phyloP scores from a whole-genome alignment of 2,888 invertebrate species.

The Tholera decimalis region DNA sequence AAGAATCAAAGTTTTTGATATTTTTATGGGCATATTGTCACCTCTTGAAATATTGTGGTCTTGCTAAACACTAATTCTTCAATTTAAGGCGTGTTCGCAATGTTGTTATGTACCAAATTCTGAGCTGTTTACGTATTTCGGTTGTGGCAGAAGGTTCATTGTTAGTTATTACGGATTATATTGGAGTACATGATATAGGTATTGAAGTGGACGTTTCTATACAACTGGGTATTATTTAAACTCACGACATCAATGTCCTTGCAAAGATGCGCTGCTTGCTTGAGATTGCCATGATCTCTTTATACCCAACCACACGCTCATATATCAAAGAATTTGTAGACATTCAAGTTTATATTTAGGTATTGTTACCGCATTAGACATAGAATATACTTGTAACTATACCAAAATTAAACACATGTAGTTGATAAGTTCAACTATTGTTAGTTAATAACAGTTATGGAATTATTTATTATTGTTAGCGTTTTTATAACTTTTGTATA shows the following conservation, averaged over 20 bases:
- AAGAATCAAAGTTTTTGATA: neutral
- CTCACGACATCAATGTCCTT: neutral
- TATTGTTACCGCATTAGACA: neutral
- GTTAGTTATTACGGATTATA: neutral
- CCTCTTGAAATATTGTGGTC: neutral
- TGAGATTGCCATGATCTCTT: neutral
- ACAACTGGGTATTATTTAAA: neutral
- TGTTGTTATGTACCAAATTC: neutral
- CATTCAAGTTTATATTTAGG: conserved; percentile 1
- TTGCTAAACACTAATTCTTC: neutral
- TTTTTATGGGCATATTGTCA: neutral
- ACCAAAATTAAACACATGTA: conserved; percentile 30
- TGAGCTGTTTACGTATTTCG: neutral
- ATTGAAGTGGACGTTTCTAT: neutral
- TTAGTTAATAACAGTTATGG: conserved; percentile 25
- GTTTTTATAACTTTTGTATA: conserved; percentile 40
- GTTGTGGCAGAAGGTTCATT: neutral
- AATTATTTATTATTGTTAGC: conserved; percentile 58
- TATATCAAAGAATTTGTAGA: conserved; percentile 2
- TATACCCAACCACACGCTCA: neutral
- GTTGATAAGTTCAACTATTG: conserved; percentile 20
- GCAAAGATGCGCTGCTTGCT: neutral
- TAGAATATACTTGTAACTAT: conserved; percentile 17
- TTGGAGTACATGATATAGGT: neutral
- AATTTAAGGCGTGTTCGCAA: neutral